These are phyloP conservation scores for Donacobius atricapilla DNA, from an alignment of 2,113 vertebrate genomes.

Conservation along the genomic window DNA sequence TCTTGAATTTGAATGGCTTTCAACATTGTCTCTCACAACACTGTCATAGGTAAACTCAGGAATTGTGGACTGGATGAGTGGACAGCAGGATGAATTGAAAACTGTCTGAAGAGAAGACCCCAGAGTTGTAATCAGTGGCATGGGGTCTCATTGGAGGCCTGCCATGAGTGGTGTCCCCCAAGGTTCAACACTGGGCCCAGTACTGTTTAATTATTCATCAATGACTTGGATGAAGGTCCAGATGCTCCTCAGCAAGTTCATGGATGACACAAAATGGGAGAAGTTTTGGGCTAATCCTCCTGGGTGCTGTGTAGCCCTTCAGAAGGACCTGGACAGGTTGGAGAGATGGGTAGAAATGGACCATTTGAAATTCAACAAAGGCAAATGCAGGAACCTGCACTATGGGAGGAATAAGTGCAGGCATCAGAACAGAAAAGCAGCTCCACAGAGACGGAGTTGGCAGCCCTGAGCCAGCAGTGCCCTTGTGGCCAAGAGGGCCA, in stretches of 20 bases:
- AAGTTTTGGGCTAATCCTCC: neutral
- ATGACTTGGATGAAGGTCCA: neutral
- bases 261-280: neutral
- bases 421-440: neutral
- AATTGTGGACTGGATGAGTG: neutral
- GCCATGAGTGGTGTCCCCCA: neutral
- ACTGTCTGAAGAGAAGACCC: neutral
- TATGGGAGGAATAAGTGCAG: rapidly evolving
- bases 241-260: neutral
- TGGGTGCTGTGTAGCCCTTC: neutral
- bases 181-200: neutral
- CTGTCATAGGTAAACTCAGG: neutral
- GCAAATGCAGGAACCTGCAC: neutral
- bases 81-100: neutral
- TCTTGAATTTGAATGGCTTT: neutral
- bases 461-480: rapidly evolving
- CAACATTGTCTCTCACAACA: neutral
- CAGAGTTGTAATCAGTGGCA: neutral
- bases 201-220: neutral
- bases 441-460: neutral
- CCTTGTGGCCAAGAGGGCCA: neutral
- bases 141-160: rapidly evolving
- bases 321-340: neutral
- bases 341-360: neutral
- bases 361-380: rapidly evolving